phyloP scores from a whole-genome alignment of 30 jellyfish, hydroid and myxozoan species.

The Rhopilema esculentum region DNA sequence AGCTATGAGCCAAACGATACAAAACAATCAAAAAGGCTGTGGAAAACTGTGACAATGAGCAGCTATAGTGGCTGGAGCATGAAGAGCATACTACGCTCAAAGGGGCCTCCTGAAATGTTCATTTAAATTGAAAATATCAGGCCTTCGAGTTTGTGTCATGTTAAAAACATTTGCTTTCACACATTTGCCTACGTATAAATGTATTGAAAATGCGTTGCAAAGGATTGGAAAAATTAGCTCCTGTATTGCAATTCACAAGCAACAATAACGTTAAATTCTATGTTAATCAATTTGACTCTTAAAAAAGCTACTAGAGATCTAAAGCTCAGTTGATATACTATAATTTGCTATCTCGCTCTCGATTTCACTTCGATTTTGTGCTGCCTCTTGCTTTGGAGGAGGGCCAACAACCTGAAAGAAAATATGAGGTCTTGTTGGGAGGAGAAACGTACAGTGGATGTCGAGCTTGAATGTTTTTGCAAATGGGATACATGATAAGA shows the following conservation, averaged over 20 bases:
- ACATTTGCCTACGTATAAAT: no score
- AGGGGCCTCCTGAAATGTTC: no score
- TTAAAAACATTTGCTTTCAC: no score
- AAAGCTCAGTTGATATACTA: constrained; percentile 80
- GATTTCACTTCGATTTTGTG: constrained; percentile 29
- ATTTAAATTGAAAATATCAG: not conserved
- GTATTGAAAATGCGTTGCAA: no score
- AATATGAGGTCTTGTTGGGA: no score
- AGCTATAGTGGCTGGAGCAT: no score
- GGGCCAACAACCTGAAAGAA: constrained; percentile 68
- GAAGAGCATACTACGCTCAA: no score
- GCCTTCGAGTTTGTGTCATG: no score
- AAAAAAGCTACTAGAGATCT: not conserved
- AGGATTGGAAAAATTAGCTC: not conserved
- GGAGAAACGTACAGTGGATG: not conserved
- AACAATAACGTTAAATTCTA: not conserved
- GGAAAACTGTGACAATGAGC: no score
- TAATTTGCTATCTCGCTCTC: constrained; percentile 76
- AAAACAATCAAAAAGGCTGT: no score
- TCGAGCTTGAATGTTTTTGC: not conserved
- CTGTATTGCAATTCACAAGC: not conserved
- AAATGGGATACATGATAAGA: not conserved
- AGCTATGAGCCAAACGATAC: no score
- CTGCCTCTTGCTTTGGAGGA: constrained; percentile 39
- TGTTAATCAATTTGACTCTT: not conserved